These are phyloP conservation scores for Vespertilio murinus DNA, from an alignment of 2,797 vertebrate genomes.

Conservation along the genomic window DNA sequence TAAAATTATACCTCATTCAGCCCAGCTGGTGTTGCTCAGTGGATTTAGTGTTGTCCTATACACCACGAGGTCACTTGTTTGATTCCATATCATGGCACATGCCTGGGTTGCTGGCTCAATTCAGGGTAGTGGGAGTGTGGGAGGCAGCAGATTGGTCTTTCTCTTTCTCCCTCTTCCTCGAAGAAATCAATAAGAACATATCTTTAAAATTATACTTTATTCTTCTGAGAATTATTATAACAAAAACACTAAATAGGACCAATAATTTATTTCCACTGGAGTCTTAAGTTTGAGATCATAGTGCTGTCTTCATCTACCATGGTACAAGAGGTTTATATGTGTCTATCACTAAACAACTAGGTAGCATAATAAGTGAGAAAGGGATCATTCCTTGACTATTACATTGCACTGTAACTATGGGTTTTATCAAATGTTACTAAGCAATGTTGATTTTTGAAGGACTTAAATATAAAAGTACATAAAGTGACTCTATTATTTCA, in stretches of 20 bases:
- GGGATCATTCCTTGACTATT: neutral
- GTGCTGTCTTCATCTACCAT: slow-evolving; percentile 33
- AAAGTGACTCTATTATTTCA: slow-evolving; percentile 16
- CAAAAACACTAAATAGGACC: slow-evolving; percentile 41
- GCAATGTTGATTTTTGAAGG: slow-evolving; percentile 5
- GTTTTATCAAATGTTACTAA: neutral
- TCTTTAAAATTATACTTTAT: neutral
- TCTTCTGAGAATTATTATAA: slow-evolving; percentile 54
- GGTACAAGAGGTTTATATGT: slow-evolving; percentile 47
- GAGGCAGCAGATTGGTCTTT: no score
- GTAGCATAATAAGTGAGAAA: neutral
- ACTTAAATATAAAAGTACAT: neutral
- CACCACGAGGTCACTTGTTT: no score
- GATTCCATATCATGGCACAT: no score
- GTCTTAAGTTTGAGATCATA: slow-evolving; percentile 46
- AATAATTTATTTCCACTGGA: slow-evolving; percentile 61
- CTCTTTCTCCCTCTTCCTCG: no score
- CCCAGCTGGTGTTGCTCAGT: no score
- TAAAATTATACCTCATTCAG: slow-evolving; percentile 61
- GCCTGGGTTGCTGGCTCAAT: no score
- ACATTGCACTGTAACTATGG: neutral
- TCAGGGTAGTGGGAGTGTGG: no score
- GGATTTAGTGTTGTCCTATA: no score
- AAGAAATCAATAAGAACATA: no score
- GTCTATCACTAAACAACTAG: neutral